Evolutionary conservation across 2,888 invertebrate genomes (phyloP).

Genomic region (Augochlorella aurata): DNA sequence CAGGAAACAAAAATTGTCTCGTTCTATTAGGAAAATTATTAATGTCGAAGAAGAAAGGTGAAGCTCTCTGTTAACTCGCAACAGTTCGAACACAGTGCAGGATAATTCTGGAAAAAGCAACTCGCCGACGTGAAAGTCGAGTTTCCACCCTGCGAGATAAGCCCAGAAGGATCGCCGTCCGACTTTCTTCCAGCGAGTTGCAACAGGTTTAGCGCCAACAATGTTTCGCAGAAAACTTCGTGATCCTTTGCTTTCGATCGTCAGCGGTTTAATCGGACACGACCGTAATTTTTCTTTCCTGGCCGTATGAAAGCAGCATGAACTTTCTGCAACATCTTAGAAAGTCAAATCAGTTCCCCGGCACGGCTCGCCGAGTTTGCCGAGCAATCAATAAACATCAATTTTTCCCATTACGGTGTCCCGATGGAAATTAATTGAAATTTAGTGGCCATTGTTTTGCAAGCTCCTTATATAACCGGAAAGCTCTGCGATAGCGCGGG

Average conservation of each 20-base stretch:
- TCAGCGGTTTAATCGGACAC: conserved; percentile 33
- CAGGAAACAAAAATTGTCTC: too few species aligned
- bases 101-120: background rate
- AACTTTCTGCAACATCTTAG: conserved; percentile 38
- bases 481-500: background rate
- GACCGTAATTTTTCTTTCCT: conserved; percentile 3
- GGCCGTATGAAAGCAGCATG: background rate
- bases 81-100: too few species aligned
- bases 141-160: background rate
- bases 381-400: conserved; percentile 36
- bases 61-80: too few species aligned
- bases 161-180: background rate
- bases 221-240: background rate
- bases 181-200: background rate
- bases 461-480: background rate
- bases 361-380: conserved; percentile 29
- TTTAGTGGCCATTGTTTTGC: background rate
- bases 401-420: conserved; percentile 38
- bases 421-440: conserved; percentile 22
- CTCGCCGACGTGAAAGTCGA: background rate
- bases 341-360: conserved; percentile 46
- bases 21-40: too few species aligned
- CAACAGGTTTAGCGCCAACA: background rate
- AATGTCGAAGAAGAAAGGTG: too few species aligned
- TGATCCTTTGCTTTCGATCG: conserved; percentile 1